Evolutionary conservation across 2,888 invertebrate species (phyloP), one percentile per base, ranked within the genome.

Genomic region (Ophioninae sp.): DNA sequence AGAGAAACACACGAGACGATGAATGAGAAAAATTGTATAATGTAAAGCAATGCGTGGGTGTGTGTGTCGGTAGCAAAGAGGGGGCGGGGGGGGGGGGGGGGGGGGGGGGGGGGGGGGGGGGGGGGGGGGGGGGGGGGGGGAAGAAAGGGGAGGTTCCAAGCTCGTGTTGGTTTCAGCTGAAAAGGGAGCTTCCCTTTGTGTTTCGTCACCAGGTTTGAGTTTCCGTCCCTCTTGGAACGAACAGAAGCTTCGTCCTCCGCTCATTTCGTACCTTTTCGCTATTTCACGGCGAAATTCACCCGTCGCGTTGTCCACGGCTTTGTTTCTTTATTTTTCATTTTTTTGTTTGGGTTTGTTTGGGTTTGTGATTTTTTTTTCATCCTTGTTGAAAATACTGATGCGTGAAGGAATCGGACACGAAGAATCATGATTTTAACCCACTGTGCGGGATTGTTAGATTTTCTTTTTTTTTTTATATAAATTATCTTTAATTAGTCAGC

Each of bases 161-260:
- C 85, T 84, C 84, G 85, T 81, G 85, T 86, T 86, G 85, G 86
- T 84, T 58, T 51, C 17, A 17, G 17, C 51, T 59, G 76, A 59
- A 83, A 80, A 83, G 83, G 68, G 82, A 77, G 81, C 79, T 82
- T 83, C 86, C 74, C 86, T 87, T 87, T 87, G 85, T 87, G 83
- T 83, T 85, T 85, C 79, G 85, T 86, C 85, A 83, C 87, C 84
- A 82, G 75, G 86, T 84, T 86, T 85, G 83, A 82, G 80, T 84
- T 83, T 69, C 77, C 72, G 72, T 81, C 71, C 64, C 74, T 72
- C 79, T 44, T 30, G 63, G 59, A 73, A 77, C 39, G 78, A 81
- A 74, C 75, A 81, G 68, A 85, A 81, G 81, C 73, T 81, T 72
- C 72, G 68, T 65, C 72, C 72, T 73, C 56, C 65, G 63, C 75